These are phyloP conservation scores for Neolamprologus toae DNA, from an alignment of 2,113 vertebrate species.

Conservation along the genomic window DNA sequence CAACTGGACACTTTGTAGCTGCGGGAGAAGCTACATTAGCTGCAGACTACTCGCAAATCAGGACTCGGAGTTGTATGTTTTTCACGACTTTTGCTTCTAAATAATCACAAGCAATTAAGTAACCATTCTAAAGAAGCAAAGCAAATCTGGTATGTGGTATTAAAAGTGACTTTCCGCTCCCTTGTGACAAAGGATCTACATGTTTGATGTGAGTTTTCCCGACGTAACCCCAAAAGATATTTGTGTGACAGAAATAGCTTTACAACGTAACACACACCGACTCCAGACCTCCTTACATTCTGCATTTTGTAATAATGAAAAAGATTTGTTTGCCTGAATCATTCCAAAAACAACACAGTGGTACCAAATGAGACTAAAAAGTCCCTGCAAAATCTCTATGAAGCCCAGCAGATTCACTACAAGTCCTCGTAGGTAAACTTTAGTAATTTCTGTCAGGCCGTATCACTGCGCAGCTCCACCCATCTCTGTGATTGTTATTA, in stretches of 20 bases:
- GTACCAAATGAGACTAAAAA: neutral
- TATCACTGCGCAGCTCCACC: constrained; percentile 25
- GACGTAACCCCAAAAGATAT: neutral
- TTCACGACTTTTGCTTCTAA: neutral
- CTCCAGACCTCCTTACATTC: neutral
- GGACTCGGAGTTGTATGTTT: neutral
- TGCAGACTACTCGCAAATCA: neutral
- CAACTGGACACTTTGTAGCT: neutral
- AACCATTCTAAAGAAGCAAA: neutral
- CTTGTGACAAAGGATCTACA: neutral
- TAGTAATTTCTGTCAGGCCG: constrained; percentile 1
- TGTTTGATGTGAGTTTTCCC: neutral
- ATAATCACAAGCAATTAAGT: neutral
- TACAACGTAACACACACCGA: neutral
- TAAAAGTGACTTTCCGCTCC: neutral
- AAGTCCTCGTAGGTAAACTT: neutral
- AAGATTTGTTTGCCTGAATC: neutral
- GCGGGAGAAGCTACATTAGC: neutral
- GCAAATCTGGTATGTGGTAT: neutral
- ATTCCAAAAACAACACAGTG: neutral
- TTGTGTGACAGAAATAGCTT: neutral
- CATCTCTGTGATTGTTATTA: constrained; percentile 53
- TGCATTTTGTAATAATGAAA: neutral
- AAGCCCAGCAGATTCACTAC: neutral
- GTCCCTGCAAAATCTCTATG: neutral